Conservation (phyloP, 2,797 vertebrate genomes). For the Danio jaintianensis region DNA sequence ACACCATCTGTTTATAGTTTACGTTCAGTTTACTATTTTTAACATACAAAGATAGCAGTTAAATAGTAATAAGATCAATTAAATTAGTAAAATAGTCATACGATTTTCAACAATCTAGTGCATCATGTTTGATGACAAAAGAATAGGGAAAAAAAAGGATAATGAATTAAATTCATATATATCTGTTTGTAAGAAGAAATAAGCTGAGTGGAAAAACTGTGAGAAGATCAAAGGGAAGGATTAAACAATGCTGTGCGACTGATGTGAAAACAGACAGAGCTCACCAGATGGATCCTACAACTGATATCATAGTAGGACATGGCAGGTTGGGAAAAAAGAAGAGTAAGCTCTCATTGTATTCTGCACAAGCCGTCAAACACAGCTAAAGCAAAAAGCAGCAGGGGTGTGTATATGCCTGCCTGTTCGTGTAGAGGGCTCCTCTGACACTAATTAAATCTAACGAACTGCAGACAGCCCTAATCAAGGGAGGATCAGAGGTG, state of each 20-base stretch:
- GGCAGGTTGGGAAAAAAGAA: neutral
- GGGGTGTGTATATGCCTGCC: neutral
- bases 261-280: neutral
- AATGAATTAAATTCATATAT: neutral
- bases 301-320: constrained; percentile 12
- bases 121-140: neutral
- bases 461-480: constrained; percentile 45
- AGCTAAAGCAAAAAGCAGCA: constrained; percentile 4
- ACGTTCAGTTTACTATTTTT: neutral
- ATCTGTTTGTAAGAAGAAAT: neutral
- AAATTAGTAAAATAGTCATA: too few relatives aligned
- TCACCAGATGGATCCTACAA: constrained; percentile 10
- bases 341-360: neutral
- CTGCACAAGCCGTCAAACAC: constrained; percentile 15
- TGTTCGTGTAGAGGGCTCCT: constrained; percentile 9
- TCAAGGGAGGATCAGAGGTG: constrained; percentile 27
- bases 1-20: neutral
- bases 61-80: too few relatives aligned
- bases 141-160: neutral
- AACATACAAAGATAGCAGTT: neutral
- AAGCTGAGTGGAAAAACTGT: neutral
- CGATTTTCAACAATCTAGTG: neutral
- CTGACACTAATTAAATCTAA: constrained; percentile 64
- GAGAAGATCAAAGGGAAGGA: neutral
- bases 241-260: neutral